These are phyloP conservation scores for Limnothrissa miodon DNA, from an alignment of 2,113 vertebrate genomes.

Conservation along the genomic window DNA sequence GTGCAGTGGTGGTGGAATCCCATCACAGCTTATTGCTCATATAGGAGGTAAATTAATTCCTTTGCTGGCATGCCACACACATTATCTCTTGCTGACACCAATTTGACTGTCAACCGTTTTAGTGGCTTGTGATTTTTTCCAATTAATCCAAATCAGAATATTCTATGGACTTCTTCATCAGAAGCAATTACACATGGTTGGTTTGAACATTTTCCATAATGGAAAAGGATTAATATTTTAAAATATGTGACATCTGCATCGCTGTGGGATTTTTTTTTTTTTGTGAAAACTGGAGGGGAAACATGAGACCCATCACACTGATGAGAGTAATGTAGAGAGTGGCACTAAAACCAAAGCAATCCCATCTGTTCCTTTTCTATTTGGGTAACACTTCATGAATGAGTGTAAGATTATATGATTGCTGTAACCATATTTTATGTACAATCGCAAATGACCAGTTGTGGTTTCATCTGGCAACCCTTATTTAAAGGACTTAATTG, in stretches of 20 bases:
- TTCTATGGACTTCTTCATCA: constrained; percentile 10
- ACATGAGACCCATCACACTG: neutral
- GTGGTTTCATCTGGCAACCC: neutral
- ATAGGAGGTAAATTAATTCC: constrained; percentile 29
- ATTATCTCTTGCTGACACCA: constrained; percentile 2
- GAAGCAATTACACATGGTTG: constrained; percentile 4
- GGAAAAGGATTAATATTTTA: neutral
- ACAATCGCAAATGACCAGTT: neutral
- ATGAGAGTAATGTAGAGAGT: neutral
- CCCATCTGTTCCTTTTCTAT: neutral
- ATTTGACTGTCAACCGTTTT: constrained; percentile 13
- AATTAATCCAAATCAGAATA: constrained; percentile 20
- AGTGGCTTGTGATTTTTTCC: constrained; percentile 6
- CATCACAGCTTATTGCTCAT: neutral
- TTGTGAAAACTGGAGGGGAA: neutral
- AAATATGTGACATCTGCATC: constrained; percentile 15
- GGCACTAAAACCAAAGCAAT: neutral
- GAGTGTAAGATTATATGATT: neutral
- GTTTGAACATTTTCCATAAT: neutral
- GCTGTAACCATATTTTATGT: neutral
- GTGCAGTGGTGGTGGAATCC: neutral
- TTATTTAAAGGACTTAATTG: neutral
- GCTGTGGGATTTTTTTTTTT: neutral
- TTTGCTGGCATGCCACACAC: constrained; percentile 14
- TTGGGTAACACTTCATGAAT: neutral